phyloP scores from a whole-genome alignment of 2,888 invertebrate species.

The Epinotia bilunana region DNA sequence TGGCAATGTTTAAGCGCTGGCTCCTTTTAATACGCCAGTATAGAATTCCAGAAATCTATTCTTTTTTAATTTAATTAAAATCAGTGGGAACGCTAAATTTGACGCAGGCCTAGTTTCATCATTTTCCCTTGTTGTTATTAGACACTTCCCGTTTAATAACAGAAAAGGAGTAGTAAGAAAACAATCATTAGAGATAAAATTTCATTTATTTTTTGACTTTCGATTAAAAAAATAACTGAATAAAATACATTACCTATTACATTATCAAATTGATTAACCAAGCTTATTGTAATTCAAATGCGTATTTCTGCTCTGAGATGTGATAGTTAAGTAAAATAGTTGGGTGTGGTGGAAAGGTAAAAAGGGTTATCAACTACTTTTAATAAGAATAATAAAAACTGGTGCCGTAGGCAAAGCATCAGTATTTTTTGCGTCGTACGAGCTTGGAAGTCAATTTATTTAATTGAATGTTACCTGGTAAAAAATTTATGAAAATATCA shows the following conservation, averaged over 20 bases:
- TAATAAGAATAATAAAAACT: too few species aligned
- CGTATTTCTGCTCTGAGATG: conserved; percentile 15
- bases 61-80: too few species aligned
- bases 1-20: too few species aligned
- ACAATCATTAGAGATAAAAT: conserved; percentile 33
- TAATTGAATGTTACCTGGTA: neutral
- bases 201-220: conserved; percentile 38
- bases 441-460: neutral
- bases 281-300: conserved; percentile 33
- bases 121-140: too few species aligned
- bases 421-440: neutral
- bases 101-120: too few species aligned
- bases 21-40: too few species aligned
- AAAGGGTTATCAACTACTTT: neutral
- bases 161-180: conserved; percentile 9
- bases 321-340: conserved; percentile 7
- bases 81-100: too few species aligned
- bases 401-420: neutral
- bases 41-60: too few species aligned
- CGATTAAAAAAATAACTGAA: conserved; percentile 37
- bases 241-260: conserved; percentile 37
- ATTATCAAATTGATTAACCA: conserved; percentile 27
- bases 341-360: neutral
- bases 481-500: neutral
- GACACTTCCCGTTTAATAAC: neutral